Evolutionary conservation across 53 echinoderm and acorn worm genomes (phyloP), one percentile per base, ranked within the genome.

Genomic region (Crossaster papposus): DNA sequence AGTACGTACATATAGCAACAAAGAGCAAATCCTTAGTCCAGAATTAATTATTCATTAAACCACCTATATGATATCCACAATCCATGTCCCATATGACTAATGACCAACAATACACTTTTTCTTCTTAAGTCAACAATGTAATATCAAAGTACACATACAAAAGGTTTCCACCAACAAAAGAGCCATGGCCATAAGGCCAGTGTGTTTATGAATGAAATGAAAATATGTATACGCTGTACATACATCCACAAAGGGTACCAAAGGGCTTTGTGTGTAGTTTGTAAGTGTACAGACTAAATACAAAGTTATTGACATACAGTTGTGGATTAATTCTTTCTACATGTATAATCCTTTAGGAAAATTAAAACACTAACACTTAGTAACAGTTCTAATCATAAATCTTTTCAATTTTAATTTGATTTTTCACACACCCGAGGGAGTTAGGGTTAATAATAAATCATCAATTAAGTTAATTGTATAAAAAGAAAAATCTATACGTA

Each of bases 141-240:
- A 23, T 28, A 26, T n/a, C 28, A 68, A 68, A 68, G 68, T 10
- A n/a, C 68, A 68, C 3, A 26, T 14, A 68, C 68, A 68, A 68
- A 68, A 28, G 28, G 68, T 10, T 68, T 68, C 68, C 28, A 28
- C 28, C 68, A 68, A 26, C 10, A 68, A 4, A 68, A 10, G 68
- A 68, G 10, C 28, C 62, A n/a, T 26, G 24, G 68, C 68, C 68
- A n/a, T 20, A 18, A 68, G 28, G 22, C 68, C 10, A 28, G 24
- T 28, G 24, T 68, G 68, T 26, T 68, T 68, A 68, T 68, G 68
- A 68, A 68, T 68, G 68, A 68, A 68, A 26, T 68, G 68, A 23
- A 68, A 68, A 18, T 18, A 74, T 30, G 36, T n/a, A n/a, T n/a
- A n/a, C n/a, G n/a, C n/a, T n/a, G n/a, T n/a, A n/a, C 29, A 72